phyloP scores from a whole-genome alignment of 2,888 invertebrate species.

The Leptopilina drosophilae region DNA sequence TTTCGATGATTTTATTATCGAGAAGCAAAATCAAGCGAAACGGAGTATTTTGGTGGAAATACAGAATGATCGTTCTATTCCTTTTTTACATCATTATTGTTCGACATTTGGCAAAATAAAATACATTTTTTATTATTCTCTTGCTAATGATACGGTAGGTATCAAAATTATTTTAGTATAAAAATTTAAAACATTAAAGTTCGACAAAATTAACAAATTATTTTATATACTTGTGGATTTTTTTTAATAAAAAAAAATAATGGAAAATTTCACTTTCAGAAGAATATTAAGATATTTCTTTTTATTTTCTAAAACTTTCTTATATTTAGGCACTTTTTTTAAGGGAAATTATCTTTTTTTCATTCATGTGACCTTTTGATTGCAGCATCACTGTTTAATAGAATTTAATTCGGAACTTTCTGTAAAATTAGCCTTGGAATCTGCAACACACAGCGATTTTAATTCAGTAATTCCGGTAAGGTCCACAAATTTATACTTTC shows the following conservation, averaged over 20 bases:
- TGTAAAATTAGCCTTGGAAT: constrained; percentile 79
- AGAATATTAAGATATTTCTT: too few relatives aligned
- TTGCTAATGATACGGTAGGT: constrained; percentile 73
- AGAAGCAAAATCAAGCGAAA: constrained; percentile 82
- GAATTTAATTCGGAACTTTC: constrained; percentile 70
- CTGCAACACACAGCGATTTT: constrained; percentile 80
- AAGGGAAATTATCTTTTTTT: constrained; percentile 23
- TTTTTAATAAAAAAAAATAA: too few relatives aligned
- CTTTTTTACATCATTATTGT: constrained; percentile 85
- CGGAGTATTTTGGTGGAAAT: constrained; percentile 88
- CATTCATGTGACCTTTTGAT: constrained; percentile 11
- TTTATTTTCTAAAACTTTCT: too few relatives aligned
- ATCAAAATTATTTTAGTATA: not conserved
- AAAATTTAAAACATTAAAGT: too few relatives aligned
- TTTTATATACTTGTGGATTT: too few relatives aligned
- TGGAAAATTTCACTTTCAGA: too few relatives aligned
- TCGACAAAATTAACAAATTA: too few relatives aligned
- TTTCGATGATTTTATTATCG: constrained; percentile 81
- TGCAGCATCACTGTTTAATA: constrained; percentile 38
- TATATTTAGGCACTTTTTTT: too few relatives aligned
- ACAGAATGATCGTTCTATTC: constrained; percentile 83
- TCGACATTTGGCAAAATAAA: constrained; percentile 82
- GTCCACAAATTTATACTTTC: constrained; percentile 87
- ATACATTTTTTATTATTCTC: constrained; percentile 82
- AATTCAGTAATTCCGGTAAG: constrained; percentile 81